Evolutionary conservation across 2,888 invertebrate species (phyloP).

Genomic region (Acronicta alni): DNA sequence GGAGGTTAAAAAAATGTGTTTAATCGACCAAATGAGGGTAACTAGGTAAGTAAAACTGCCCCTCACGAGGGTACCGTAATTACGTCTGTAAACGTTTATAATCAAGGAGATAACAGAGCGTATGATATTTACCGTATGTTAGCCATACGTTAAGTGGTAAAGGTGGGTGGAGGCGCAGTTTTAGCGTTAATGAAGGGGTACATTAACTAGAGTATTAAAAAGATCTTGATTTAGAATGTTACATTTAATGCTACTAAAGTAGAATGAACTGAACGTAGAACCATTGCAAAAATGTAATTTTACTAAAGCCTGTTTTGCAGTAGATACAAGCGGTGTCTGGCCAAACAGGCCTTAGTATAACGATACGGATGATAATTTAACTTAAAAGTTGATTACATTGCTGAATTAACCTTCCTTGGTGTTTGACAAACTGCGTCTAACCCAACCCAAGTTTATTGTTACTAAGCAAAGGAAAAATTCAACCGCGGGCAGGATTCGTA

Average conservation of each 20-base stretch:
- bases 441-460: too few relatives aligned
- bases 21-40: slow-evolving; percentile 46
- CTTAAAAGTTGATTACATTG: too few relatives aligned
- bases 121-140: slow-evolving; percentile 69
- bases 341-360: too few relatives aligned
- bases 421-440: too few relatives aligned
- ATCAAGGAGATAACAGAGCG: slow-evolving; percentile 60
- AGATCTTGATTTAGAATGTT: neutral
- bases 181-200: slow-evolving; percentile 14
- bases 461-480: too few relatives aligned
- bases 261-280: too few relatives aligned
- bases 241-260: neutral
- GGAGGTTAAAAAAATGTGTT: slow-evolving; percentile 46
- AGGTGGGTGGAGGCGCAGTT: slow-evolving; percentile 31
- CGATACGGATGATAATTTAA: too few relatives aligned
- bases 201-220: neutral
- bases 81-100: slow-evolving; percentile 65
- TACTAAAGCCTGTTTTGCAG: too few relatives aligned
- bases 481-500: too few relatives aligned
- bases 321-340: too few relatives aligned
- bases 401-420: too few relatives aligned
- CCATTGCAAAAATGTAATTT: too few relatives aligned
- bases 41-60: slow-evolving; percentile 45
- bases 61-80: slow-evolving; percentile 55
- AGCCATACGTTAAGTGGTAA: slow-evolving; percentile 63